Evolutionary conservation across 2,797 vertebrate genomes (phyloP).

Genomic region (Catharus ustulatus): DNA sequence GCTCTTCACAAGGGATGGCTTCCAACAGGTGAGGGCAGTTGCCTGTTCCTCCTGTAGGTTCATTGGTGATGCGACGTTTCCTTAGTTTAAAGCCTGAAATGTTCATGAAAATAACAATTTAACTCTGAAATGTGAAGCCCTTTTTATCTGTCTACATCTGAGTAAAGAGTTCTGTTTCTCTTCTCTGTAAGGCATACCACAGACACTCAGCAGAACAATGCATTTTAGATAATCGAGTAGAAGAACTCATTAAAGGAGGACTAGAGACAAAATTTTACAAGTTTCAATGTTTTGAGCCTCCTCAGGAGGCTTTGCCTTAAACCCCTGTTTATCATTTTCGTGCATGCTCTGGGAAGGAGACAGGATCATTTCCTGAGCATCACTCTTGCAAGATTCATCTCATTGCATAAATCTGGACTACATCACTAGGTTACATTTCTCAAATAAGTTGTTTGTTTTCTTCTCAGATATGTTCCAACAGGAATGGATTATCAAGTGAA

Average conservation of each 20-base stretch:
- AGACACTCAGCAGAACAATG: neutral
- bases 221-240: neutral
- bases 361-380: neutral
- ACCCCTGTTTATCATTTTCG: neutral
- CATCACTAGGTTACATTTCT: neutral
- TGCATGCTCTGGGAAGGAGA: neutral
- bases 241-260: neutral
- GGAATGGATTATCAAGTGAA: neutral
- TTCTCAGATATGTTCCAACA: neutral
- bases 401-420: neutral
- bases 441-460: neutral
- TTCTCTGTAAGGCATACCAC: neutral
- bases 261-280: neutral
- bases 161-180: neutral
- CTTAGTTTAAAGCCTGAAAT: conserved; percentile 91
- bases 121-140: neutral
- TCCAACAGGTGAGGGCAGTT: conserved; percentile 94
- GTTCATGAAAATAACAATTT: neutral
- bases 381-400: neutral
- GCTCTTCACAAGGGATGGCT: conserved; percentile 94
- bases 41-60: conserved; percentile 86
- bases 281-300: neutral
- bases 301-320: neutral
- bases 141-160: neutral
- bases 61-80: conserved; percentile 84